Conservation (phyloP, 2,888 invertebrate species). For the Clistopyga incitator region DNA sequence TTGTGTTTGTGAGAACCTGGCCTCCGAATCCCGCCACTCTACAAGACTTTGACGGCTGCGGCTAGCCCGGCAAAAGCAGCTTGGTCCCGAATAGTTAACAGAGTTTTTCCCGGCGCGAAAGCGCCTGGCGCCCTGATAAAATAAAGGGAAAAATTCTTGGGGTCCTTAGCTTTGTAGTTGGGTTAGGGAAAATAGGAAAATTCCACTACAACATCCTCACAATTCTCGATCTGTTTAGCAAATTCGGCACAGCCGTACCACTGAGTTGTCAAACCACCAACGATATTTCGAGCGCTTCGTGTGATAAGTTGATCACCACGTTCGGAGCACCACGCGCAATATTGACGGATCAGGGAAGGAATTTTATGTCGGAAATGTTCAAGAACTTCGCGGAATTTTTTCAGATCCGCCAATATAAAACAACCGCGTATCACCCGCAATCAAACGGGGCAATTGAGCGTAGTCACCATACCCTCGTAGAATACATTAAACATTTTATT, state of each 20-base stretch:
- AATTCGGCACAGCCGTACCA: background rate
- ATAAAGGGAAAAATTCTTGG: too few relatives aligned
- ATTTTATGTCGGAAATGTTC: background rate
- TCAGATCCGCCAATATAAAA: background rate
- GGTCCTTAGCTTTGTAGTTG: too few relatives aligned
- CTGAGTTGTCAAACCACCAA: background rate
- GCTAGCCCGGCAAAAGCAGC: too few relatives aligned
- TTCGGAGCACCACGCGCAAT: background rate
- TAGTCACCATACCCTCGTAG: background rate
- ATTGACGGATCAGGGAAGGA: background rate
- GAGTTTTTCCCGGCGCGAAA: too few relatives aligned
- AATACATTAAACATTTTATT: background rate
- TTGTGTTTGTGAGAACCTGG: too few relatives aligned
- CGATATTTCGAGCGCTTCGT: background rate
- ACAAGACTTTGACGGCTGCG: too few relatives aligned
- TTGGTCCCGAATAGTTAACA: too few relatives aligned
- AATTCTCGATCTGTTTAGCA: conserved; percentile 30
- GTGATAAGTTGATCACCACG: background rate
- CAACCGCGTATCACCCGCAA: background rate
- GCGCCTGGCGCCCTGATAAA: too few relatives aligned
- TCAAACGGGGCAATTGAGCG: conserved; percentile 1
- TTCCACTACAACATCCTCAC: conserved; percentile 36
- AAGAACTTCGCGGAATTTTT: background rate
- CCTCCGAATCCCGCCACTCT: too few relatives aligned
- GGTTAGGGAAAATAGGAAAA: too few relatives aligned